Conservation (phyloP, 2,797 vertebrate genomes). For the Gymnothorax javanicus region DNA sequence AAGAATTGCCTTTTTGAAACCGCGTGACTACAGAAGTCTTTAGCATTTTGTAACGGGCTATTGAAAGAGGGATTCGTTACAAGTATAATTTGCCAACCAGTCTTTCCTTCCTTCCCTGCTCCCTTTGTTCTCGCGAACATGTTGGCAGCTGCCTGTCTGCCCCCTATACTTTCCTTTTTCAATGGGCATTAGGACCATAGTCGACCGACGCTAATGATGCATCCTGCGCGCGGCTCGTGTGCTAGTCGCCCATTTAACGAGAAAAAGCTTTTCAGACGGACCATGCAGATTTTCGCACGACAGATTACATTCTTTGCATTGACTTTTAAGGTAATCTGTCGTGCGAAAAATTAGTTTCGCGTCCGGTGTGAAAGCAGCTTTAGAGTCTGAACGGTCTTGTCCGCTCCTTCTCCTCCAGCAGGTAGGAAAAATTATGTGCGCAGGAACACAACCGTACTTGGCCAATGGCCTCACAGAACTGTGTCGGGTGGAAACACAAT, state of each 20-base stretch:
- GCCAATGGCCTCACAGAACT: neutral
- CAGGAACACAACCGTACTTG: neutral
- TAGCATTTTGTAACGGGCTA: neutral
- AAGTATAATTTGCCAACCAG: neutral
- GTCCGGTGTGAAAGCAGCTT: too few species aligned
- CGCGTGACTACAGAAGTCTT: neutral
- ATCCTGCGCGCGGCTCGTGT: neutral
- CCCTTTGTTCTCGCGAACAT: neutral
- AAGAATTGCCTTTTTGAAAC: neutral
- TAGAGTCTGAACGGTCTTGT: too few species aligned
- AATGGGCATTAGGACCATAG: neutral
- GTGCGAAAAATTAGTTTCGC: too few species aligned
- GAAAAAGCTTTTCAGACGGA: too few species aligned
- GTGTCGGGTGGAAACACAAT: neutral
- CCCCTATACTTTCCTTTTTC: neutral
- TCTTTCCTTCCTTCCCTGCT: neutral
- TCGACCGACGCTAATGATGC: slow-evolving; percentile 6
- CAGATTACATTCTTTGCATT: too few species aligned
- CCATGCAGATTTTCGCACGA: too few species aligned
- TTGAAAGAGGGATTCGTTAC: neutral
- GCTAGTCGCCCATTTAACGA: slow-evolving; percentile 2
- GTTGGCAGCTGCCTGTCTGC: slow-evolving; percentile 6
- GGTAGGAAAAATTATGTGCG: slow-evolving; percentile 20
- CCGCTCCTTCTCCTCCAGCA: slow-evolving; percentile 16
- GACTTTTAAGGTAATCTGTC: too few species aligned